Evolutionary conservation across 2,113 vertebrate species (phyloP), one percentile per base, ranked within the genome.

Genomic region (Bambusicola thoracicus): DNA sequence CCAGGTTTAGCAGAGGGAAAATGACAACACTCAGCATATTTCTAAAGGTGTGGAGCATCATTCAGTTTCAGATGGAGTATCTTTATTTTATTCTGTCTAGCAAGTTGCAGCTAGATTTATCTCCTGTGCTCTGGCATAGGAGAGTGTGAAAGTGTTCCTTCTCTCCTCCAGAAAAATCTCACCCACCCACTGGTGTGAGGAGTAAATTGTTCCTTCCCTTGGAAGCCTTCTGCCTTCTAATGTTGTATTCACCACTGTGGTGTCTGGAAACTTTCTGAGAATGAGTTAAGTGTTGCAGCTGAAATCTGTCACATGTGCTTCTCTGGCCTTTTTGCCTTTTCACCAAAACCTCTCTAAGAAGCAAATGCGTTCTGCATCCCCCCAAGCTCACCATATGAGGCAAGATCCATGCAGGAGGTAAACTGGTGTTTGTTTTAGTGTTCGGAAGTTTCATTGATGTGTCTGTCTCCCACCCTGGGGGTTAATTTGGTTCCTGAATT

Each of bases 31-130:
- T 77, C 56, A 76, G 69, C 24, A 5, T 75, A 65, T 87, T 93
- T 92, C 53, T 90, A 34, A 86, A 87, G 27, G 48, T 84, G 30
- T 65, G 22, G 66, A 84, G 9, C 77, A 69, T 79, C 88, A 72
- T 84, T 78, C 58, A 41, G 34, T 83, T 93, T 89, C 86, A 84
- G 80, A 51, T 36, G 32, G 41, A 58, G 41, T 55, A 32, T 75
- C 55, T 92, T 84, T 93, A 62, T 74, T 92, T 89, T 73, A 49
- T 78, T 79, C 62, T 84, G 30, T 86, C 83, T 87, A 67, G 77
- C 48, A 85, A 76, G 69, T 62, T 72, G 43, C 73, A 51, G n/a
- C 73, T 40, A 65, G 77, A 93, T 94, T 74, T 93, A 84, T 88
- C 24, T 94, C 32, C 38, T 61, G 19, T 73, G 36, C 77, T 65